A percentile compares a stretch with the other conserved stretches of the same genome.
phyloP scores from a whole-genome alignment of 2,113 vertebrate species.

The Narcine bancroftii region DNA sequence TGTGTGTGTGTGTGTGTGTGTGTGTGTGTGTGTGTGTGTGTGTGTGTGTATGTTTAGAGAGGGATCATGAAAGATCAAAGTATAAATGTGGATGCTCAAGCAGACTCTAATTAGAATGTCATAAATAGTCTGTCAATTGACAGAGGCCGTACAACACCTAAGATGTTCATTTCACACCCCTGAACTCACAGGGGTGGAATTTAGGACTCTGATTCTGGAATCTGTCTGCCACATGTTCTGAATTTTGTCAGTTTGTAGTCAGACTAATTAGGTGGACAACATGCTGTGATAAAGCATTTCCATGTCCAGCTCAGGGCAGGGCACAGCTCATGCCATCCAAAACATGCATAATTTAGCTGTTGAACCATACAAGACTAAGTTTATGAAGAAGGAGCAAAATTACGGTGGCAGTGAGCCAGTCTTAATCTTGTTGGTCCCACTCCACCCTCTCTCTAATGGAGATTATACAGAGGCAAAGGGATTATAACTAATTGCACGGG shows the following conservation, averaged over 20 bases:
- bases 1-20: not conserved
- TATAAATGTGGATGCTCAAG: conserved; percentile 16
- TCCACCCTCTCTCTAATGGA: not conserved
- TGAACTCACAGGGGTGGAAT: conserved; percentile 12
- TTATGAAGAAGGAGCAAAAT: not conserved
- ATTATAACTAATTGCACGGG: conserved; percentile 20
- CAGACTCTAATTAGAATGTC: conserved; percentile 17
- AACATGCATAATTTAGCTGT: not conserved
- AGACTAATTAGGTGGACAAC: conserved; percentile 33
- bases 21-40: not conserved
- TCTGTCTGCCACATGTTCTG: conserved; percentile 34
- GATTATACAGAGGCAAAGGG: not conserved
- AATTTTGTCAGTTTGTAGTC: conserved; percentile 35
- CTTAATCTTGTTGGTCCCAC: conserved; percentile 21
- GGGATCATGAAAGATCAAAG: conserved; percentile 22
- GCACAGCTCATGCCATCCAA: conserved; percentile 19
- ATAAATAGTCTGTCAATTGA: conserved; percentile 22
- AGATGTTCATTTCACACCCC: conserved; percentile 28
- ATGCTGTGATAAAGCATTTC: conserved; percentile 30
- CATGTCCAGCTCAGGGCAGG: conserved; percentile 14
- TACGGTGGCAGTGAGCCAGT: not conserved
- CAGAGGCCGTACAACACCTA: not conserved
- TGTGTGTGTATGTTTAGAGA: not conserved
- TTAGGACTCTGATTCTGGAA: conserved; percentile 21
- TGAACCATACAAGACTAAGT: too few relatives aligned